phyloP scores from a whole-genome alignment of 2,888 invertebrate species.

The Drosophila stalkeri region DNA sequence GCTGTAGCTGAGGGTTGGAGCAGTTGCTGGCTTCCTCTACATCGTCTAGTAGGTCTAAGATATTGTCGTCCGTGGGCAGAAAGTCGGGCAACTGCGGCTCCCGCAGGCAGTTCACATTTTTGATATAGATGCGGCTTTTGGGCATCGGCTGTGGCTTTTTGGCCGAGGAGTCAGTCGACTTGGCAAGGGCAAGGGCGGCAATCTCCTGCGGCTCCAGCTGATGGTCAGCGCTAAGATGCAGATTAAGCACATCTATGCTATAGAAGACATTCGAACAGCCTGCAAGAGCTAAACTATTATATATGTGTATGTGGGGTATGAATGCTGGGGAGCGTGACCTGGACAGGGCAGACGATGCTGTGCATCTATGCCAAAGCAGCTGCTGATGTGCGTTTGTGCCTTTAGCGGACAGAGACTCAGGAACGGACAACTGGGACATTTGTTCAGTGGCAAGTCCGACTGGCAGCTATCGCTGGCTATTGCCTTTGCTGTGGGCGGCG shows the following conservation, averaged over 20 bases:
- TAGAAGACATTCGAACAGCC: constrained; percentile 89
- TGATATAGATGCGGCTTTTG: constrained; percentile 83
- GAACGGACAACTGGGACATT: constrained; percentile 82
- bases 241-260: constrained; percentile 87
- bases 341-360: constrained; percentile 87
- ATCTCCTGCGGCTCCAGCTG: constrained; percentile 86
- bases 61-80: constrained; percentile 48
- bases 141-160: constrained; percentile 29
- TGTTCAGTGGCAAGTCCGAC: constrained; percentile 50
- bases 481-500: constrained; percentile 69
- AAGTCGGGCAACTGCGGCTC: constrained; percentile 71
- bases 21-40: constrained; percentile 30
- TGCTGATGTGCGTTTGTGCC: constrained; percentile 53
- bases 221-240: constrained; percentile 89
- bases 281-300: constrained; percentile 23
- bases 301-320: not conserved
- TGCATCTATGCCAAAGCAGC: constrained; percentile 68
- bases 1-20: constrained; percentile 2
- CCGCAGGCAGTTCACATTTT: constrained; percentile 83
- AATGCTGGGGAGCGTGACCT: constrained; percentile 73
- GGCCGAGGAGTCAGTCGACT: constrained; percentile 18
- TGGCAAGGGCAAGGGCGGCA: constrained; percentile 36
- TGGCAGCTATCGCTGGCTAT: constrained; percentile 16
- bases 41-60: constrained; percentile 51
- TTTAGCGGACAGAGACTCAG: constrained; percentile 73